Conservation (phyloP, 2,888 invertebrate genomes). For the Drosophila engyochracea region DNA sequence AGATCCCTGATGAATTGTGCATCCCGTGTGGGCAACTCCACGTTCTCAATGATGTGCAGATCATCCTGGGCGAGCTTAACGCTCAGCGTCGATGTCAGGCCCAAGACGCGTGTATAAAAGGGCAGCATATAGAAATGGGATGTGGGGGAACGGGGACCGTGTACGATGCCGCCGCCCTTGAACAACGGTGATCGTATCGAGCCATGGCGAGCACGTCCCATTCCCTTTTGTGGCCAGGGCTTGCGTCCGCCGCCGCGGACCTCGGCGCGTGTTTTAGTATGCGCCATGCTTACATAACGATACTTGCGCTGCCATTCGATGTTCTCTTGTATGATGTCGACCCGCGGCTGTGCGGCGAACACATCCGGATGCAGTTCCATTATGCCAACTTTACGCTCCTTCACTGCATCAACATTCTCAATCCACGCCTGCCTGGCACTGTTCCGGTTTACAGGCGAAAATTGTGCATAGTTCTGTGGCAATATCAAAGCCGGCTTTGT, state of each 20-base stretch:
- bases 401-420: constrained; percentile 91
- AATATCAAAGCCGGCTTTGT: constrained; percentile 67
- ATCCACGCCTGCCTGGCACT: constrained; percentile 92
- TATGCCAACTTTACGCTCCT: constrained; percentile 92
- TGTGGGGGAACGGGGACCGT: constrained; percentile 96
- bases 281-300: constrained; percentile 92
- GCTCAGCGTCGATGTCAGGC: constrained; percentile 93
- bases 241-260: constrained; percentile 95
- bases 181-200: constrained; percentile 96
- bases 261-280: constrained; percentile 93
- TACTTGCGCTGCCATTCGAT: constrained; percentile 94
- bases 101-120: constrained; percentile 90
- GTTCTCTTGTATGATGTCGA: constrained; percentile 95
- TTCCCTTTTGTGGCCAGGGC: constrained; percentile 98
- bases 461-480: constrained; percentile 66
- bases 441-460: constrained; percentile 68
- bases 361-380: constrained; percentile 95
- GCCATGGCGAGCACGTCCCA: constrained; percentile 95
- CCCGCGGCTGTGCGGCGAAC: constrained; percentile 92
- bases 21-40: constrained; percentile 94
- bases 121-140: constrained; percentile 98
- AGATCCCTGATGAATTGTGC: constrained; percentile 92
- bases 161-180: constrained; percentile 92
- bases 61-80: constrained; percentile 98
- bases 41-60: constrained; percentile 93